Evolutionary conservation across 2,888 invertebrate species (phyloP).

Genomic region (Eubasilissa splendida): DNA sequence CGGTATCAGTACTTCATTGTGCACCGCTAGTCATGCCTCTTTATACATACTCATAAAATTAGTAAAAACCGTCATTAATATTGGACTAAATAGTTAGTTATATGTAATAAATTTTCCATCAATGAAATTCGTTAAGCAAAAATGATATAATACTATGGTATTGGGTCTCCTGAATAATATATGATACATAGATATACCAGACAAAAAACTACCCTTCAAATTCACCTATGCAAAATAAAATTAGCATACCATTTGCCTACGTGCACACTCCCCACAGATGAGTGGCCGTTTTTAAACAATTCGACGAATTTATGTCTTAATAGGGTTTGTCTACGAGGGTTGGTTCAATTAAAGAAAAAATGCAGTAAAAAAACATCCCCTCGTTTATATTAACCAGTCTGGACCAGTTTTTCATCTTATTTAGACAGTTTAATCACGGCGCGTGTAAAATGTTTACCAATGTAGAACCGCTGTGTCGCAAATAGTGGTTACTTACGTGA

Average conservation of each 20-base stretch:
- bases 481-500: slow-evolving; percentile 28
- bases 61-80: too few species aligned
- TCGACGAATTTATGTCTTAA: slow-evolving; percentile 52
- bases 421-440: slow-evolving; percentile 42
- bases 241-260: slow-evolving; percentile 57
- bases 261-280: slow-evolving; percentile 49
- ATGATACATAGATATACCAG: too few species aligned
- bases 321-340: slow-evolving; percentile 49
- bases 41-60: too few species aligned
- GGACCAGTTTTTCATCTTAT: slow-evolving; percentile 44
- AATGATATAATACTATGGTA: too few species aligned
- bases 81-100: too few species aligned
- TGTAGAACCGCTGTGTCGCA: slow-evolving; percentile 16
- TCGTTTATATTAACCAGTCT: background rate
- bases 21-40: too few species aligned
- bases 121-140: too few species aligned
- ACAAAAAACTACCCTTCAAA: slow-evolving; percentile 18
- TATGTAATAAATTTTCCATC: too few species aligned
- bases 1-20: too few species aligned
- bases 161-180: too few species aligned
- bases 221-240: slow-evolving; percentile 42
- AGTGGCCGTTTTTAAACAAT: slow-evolving; percentile 54
- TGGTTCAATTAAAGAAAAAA: slow-evolving; percentile 50
- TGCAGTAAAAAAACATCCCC: slow-evolving; percentile 51
- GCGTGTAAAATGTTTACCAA: slow-evolving; percentile 42